Base-by-base conservation (phyloP, 2,797 vertebrate genomes). In the Anabacerthia variegaticeps region DNA sequence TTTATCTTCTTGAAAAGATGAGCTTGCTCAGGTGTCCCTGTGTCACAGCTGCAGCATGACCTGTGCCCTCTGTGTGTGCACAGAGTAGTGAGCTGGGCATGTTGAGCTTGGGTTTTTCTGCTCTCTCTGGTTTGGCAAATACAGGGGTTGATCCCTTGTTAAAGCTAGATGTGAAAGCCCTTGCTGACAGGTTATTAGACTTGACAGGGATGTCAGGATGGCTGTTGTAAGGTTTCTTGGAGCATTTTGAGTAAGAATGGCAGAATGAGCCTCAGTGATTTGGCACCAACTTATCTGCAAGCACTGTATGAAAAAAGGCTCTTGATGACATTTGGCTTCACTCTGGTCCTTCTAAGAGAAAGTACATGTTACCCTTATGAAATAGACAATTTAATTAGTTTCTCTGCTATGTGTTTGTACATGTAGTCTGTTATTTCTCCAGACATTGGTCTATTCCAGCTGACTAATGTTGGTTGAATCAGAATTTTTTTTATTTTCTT, bases 381-480 rank as follows among this genome's bases (percentile, higher is more conserved):
- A 95, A 80, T 16, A 77, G 49, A 28, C 37, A 62, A 1, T 85
- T 84, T 93, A 96, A 91, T 91, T 83, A 48, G 79, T 84, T 92
- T 91, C 66, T 91, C 1, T 62, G 37, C 66, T 94, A 17, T 96
- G 39, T 74, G 72, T 95, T 93, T 93, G 56, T 88, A 93, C 91
- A 58, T 68, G 86, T 52, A 94, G 68, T 63, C 63, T 90, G 23
- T 78, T 94, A 66, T 22, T 95, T 87, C 37, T 88, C 41, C 44
- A 48, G 62, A 37, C 65, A 19, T 17, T 63, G 43, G 39, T 73
- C 74, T 93, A 5, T 17, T 85, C 27, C 14, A 16, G n/a, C 86
- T 96, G 95, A 93, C 89, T 95, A 92, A 89, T n/a, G 23, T 73
- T 5, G 2, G 46, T 19, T 94, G 81, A 92, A 91, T 93, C 54